Evolutionary conservation across 2,888 invertebrate genomes (phyloP).

Genomic region (Diloba caeruleocephala): DNA sequence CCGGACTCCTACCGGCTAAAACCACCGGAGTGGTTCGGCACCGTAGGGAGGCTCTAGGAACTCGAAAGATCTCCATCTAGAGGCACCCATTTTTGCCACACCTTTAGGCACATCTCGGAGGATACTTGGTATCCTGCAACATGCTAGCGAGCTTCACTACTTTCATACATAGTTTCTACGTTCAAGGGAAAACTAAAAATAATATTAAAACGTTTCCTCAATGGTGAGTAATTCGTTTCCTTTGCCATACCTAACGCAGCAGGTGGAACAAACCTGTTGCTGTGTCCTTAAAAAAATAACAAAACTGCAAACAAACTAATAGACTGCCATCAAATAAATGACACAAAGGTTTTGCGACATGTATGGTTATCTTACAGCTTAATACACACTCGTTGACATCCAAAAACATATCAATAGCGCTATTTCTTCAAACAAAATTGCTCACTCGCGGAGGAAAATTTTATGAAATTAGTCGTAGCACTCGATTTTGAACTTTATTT

Average conservation of each 20-base stretch:
- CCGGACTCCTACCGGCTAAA: too few species aligned
- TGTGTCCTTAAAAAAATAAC: neutral
- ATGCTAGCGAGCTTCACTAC: constrained; percentile 7
- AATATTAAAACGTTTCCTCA: too few species aligned
- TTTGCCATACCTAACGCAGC: neutral
- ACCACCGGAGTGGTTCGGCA: too few species aligned
- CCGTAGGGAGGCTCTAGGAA: too few species aligned
- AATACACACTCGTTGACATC: constrained; percentile 23
- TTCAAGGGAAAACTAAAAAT: too few species aligned
- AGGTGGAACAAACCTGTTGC: constrained; percentile 1
- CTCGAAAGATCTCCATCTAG: too few species aligned
- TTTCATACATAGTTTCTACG: neutral
- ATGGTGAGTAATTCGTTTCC: neutral
- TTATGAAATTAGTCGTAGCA: constrained; percentile 5
- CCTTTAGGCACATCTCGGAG: too few species aligned
- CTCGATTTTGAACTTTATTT: constrained; percentile 16
- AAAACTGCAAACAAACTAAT: constrained; percentile 14
- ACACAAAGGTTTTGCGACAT: constrained; percentile 12
- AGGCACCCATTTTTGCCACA: too few species aligned
- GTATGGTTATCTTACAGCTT: constrained; percentile 32
- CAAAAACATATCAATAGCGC: constrained; percentile 18
- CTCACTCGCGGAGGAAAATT: constrained; percentile 23
- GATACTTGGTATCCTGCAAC: too few species aligned
- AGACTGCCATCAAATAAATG: constrained; percentile 8
- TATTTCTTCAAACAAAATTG: constrained; percentile 37